Conservation (phyloP, 2,888 invertebrate species). For the Epirrhoe tristata region DNA sequence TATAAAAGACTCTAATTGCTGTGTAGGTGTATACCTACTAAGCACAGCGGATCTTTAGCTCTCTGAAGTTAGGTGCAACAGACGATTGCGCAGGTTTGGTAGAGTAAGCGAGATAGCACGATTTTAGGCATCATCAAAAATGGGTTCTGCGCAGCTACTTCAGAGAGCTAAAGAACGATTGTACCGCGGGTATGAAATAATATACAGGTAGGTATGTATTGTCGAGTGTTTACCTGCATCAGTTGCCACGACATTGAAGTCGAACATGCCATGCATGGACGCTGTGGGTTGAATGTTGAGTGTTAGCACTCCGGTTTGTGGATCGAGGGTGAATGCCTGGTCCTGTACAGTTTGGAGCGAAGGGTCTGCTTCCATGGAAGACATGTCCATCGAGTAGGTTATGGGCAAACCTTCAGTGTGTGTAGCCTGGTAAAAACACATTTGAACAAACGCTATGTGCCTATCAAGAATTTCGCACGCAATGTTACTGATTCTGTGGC, state of each 20-base stretch:
- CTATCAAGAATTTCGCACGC: not conserved
- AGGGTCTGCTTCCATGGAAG: slow-evolving; percentile 71
- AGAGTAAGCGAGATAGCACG: too few species aligned
- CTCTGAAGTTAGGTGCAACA: too few species aligned
- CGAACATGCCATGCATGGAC: slow-evolving; percentile 87
- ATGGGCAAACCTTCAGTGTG: slow-evolving; percentile 81
- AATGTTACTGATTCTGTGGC: too few species aligned
- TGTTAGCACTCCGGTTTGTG: slow-evolving; percentile 72
- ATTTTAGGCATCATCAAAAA: too few species aligned
- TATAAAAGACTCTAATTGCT: too few species aligned
- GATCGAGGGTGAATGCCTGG: slow-evolving; percentile 72
- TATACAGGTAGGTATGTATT: too few species aligned
- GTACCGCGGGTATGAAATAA: too few species aligned
- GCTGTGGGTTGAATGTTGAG: slow-evolving; percentile 81
- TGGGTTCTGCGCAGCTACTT: too few species aligned
- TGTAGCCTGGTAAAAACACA: slow-evolving; percentile 74
- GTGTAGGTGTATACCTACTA: too few species aligned
- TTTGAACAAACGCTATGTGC: not conserved
- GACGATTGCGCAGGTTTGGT: too few species aligned
- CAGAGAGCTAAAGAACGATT: too few species aligned
- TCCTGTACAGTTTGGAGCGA: slow-evolving; percentile 68
- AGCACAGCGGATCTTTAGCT: too few species aligned
- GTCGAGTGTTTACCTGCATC: slow-evolving; percentile 82
- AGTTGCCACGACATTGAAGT: slow-evolving; percentile 81
- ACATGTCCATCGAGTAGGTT: slow-evolving; percentile 68